Conservation (phyloP, 2,113 vertebrate species). For the Lagenorhynchus albirostris region DNA sequence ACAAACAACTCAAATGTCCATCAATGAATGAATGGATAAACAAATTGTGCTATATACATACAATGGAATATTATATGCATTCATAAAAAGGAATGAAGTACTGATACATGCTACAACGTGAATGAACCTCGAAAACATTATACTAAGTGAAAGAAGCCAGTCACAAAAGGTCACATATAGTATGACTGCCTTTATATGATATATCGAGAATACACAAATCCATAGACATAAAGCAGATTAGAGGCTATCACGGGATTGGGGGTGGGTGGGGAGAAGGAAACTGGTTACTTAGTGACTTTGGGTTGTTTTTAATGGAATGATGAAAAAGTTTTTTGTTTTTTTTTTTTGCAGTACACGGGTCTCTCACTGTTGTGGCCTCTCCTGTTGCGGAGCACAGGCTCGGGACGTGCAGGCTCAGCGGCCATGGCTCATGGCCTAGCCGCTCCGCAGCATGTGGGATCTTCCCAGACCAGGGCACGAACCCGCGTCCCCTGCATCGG, state of each 20-base stretch:
- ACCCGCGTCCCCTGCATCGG: too few relatives aligned
- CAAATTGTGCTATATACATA: neutral
- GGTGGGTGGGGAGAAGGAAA: neutral
- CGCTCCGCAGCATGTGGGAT: too few relatives aligned
- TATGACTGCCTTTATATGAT: neutral
- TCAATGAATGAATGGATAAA: neutral
- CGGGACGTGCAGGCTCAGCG: too few relatives aligned
- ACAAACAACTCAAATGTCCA: neutral
- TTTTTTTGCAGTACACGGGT: too few relatives aligned
- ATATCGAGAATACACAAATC: neutral
- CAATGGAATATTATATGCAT: neutral
- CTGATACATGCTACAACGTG: neutral
- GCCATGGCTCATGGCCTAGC: too few relatives aligned
- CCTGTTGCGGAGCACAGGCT: too few relatives aligned
- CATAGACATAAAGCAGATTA: neutral
- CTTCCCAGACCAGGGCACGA: too few relatives aligned
- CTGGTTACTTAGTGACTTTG: neutral
- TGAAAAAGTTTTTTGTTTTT: neutral
- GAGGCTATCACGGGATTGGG: neutral
- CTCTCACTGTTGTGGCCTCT: too few relatives aligned
- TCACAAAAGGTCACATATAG: neutral
- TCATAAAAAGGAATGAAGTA: neutral
- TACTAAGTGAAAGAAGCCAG: neutral
- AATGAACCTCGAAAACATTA: neutral
- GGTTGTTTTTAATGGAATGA: neutral